Percentiles rank a stretch among this genome's conserved stretches.
Evolutionary conservation across 2,113 vertebrate species (phyloP).

Genomic region (Hippocampus barbouri): DNA sequence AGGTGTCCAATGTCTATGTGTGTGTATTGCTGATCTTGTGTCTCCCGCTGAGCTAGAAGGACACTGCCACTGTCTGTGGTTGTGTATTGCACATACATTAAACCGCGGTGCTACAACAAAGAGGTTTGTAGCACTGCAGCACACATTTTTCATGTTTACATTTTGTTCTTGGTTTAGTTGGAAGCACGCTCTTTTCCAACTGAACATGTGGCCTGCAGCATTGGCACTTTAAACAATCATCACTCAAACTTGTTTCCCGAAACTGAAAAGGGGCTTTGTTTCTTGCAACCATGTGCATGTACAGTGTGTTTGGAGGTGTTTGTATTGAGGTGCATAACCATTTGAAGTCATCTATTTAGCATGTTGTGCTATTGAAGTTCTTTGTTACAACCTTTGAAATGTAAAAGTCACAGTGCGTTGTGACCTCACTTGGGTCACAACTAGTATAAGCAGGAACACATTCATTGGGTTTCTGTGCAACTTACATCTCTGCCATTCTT

Average conservation of each 20-base stretch:
- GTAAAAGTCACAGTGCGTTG: background rate
- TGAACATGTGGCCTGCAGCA: constrained; percentile 26
- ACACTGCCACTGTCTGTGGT: constrained; percentile 36
- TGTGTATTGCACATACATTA: constrained; percentile 16
- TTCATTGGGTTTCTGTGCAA: background rate
- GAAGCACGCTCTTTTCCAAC: constrained; percentile 9
- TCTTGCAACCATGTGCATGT: too few species aligned
- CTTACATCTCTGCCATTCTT: background rate
- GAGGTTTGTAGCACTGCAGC: constrained; percentile 8
- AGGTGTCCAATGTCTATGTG: constrained; percentile 54
- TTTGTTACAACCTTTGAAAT: background rate
- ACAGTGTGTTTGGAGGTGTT: too few species aligned
- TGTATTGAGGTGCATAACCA: too few species aligned
- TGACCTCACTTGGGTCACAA: background rate
- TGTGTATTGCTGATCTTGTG: constrained; percentile 72
- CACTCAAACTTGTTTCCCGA: too few species aligned
- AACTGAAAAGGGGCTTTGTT: too few species aligned
- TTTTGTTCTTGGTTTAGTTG: constrained; percentile 13
- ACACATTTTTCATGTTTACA: constrained; percentile 10
- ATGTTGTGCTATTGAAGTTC: background rate
- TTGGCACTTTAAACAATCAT: constrained; percentile 6
- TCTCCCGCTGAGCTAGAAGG: constrained; percentile 64
- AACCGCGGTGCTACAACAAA: too few species aligned
- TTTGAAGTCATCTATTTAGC: too few species aligned
- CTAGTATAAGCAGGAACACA: background rate